Evolutionary conservation across 2,888 invertebrate species (phyloP), one percentile per base, ranked within the genome.

Genomic region (Temnothorax rugatulus): DNA sequence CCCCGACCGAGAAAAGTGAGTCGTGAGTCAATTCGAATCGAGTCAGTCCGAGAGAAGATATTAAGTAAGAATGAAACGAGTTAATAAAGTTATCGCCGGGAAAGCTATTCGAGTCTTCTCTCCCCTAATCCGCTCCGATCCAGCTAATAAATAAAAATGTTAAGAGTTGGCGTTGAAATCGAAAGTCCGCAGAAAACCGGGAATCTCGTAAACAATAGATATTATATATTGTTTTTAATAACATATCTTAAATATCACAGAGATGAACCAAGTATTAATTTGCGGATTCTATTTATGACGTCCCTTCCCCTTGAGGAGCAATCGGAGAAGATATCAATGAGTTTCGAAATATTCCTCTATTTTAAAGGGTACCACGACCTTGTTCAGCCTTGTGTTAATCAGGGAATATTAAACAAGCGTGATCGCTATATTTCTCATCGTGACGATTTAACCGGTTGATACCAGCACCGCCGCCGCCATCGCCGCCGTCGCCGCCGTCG

Each of bases 381-480:
- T n/a, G 4, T 15, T 4, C 15, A 74, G 18, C 11, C 57, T 38
- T n/a, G 5, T 1, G 21, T 11, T 54, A 73, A 54, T 73, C 21
- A 11, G 5, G 15, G 34, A 75, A 9, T 18, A 21, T 11, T 44
- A 15, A 66, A 44, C 47, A 18, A 9, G 11, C 66, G 13, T 21
- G 63, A 52, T 52, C 76, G 38, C 52, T 18, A 64, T 64, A 41
- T 64, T 41, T 64, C 38, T 52, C 64, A 29, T 38, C 41, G n/a
- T 57, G 41, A 34, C 54, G 41, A 68, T n/a, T 44, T 44, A 57
- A 54, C 54, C 29, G 54, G 29, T n/a, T 66, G 57, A 34, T 21
- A 57, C 9, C 59, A 11, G 7, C 25, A 15, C 18, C 47, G 29
- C 8, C 15, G 61, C 41, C 41, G 34, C 34, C 5, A 5, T 0